Base-by-base conservation (phyloP, 1,140 invertebrate species). In the Leptinotarsa undecemlineata region DNA sequence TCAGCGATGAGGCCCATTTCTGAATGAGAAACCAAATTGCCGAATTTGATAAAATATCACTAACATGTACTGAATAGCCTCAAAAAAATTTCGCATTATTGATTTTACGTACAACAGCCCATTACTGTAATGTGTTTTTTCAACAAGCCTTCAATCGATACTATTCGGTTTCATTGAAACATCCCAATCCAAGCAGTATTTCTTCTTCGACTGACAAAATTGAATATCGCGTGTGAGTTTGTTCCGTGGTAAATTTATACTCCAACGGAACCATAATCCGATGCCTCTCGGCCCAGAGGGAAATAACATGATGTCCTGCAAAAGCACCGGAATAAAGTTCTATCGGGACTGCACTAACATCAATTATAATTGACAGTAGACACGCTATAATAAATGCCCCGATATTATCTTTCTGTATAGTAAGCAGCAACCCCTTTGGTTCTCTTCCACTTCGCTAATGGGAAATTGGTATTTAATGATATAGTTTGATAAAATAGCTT, bases 301-400 rank as follows among this genome's bases (percentile, higher is more conserved):
- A 79, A 79, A 79, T 79, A 79, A 77, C 78, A 75, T 77, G 76
- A 79, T 77, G 78, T 79, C 78, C 78, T 79, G 76, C 74, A 74
- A 71, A 74, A 77, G 61, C 73, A 73, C 77, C 68, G 76, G 76
- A 79, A 77, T 77, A 79, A 74, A 73, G 78, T 72, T 62, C 78
- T 33, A 48, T 20, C 23, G 77, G 75, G 75, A 75, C 48, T 71
- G 23, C 48, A 47, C 19, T 48, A 66, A 76, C 73, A 77, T 78
- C 73, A 64, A 78, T 78, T 78, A 77, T 78, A 74, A 78, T 78
- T 73, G 77, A 74, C 74, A 76, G 75, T 64, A 71, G 60, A 63
- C 77, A 74, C 74, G 77, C 64, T 26, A 67, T 42, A 21, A 67
- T 67, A 67, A n/a, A 67, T n/a, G 4, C 23, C 17, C 17, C 5